Conservation (phyloP, 2,797 vertebrate species). For the Channallabes apus region DNA sequence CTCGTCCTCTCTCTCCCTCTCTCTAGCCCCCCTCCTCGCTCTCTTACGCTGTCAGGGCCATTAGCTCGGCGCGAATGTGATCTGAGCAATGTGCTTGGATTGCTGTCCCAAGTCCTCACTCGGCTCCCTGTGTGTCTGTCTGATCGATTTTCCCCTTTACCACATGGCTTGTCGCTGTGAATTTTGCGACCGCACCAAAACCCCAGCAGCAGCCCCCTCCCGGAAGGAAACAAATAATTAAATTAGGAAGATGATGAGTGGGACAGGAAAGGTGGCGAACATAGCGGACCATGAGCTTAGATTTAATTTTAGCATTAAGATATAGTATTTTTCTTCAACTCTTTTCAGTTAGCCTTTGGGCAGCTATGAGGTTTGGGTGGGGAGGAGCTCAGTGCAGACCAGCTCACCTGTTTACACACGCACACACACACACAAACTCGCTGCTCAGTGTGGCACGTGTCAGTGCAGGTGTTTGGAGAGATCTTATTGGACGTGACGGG, state of each 20-base stretch:
- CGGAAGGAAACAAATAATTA: constrained; percentile 20
- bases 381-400: constrained; percentile 57
- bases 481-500: constrained; percentile 86
- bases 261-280: not conserved
- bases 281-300: constrained; percentile 12
- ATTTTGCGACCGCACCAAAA: constrained; percentile 90
- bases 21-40: constrained; percentile 44
- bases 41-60: constrained; percentile 80
- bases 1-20: constrained; percentile 33
- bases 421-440: not conserved
- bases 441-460: constrained; percentile 61
- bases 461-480: constrained; percentile 84
- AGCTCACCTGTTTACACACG: constrained; percentile 82
- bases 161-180: constrained; percentile 95
- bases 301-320: constrained; percentile 67
- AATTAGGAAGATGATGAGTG: constrained; percentile 2
- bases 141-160: constrained; percentile 95
- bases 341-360: constrained; percentile 54
- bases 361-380: constrained; percentile 63
- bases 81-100: constrained; percentile 98
- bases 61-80: constrained; percentile 88
- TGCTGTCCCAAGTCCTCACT: constrained; percentile 96
- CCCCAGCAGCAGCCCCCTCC: constrained; percentile 74
- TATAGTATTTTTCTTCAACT: constrained; percentile 48
- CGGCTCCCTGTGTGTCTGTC: constrained; percentile 94